Evolutionary conservation across 1,140 invertebrate genomes (phyloP), one percentile per base, ranked within the genome.

Genomic region (Gerris buenoi): DNA sequence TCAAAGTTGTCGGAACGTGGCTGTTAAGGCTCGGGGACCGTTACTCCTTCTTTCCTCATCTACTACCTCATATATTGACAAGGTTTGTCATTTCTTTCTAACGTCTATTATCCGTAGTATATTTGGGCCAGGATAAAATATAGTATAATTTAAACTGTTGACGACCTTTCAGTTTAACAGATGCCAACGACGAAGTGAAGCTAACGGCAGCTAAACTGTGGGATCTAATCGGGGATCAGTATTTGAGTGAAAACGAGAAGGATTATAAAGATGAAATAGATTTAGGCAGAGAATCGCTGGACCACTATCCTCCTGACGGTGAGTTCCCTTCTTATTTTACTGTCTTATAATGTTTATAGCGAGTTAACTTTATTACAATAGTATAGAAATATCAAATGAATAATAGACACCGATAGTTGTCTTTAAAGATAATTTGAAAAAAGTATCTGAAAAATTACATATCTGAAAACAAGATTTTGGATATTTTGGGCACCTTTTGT

Each of bases 1-100:
- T 84, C 2, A 77, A 83, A 74, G 81, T 88, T 28, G 82, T 86
- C 23, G 84, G 86, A 18, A 74, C 77, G 2, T 89, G 88, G 88
- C 72, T 90, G 25, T 69, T 86, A 22, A 77, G 88, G 26, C 77
- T 90, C 15, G 77, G 78, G 27, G 89, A 93, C 76, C 78, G 89
- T 69, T 92, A 92, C 74, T 89, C 88, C 3, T 90, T 83, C 75
- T 90, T 88, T 76, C 80, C 85, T 70, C 85, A 84, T 74, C 76
- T 92, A 0, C 77, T 92, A 27, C 89, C 90, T 0, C 72, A 92
- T 10, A 77, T 91, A 2, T 73, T 92, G n/a, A 88, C 88, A 59
- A 83, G 85, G 73, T 81, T 77, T 72, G 67, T n/a, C n/a, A n/a
- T n/a, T n/a, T n/a, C n/a, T n/a, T n/a, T n/a, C n/a, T n/a, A n/a